Conservation (phyloP, 1,140 invertebrate species). For the Ceratina australensis region DNA sequence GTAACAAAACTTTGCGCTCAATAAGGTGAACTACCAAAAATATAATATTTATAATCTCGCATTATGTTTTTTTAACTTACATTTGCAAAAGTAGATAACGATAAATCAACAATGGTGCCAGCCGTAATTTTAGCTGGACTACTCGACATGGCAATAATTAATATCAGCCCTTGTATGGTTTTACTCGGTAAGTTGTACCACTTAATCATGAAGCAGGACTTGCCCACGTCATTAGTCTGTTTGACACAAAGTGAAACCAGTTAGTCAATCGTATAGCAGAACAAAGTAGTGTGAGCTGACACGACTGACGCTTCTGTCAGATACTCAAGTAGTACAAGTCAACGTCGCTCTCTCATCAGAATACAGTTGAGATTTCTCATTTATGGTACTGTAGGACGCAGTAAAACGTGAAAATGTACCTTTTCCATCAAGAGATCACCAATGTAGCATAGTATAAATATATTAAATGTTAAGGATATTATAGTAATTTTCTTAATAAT, state of each 20-base stretch:
- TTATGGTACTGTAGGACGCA: background rate
- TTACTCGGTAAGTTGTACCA: conserved; percentile 49
- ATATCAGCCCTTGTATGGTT: conserved; percentile 15
- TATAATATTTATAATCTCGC: too few relatives aligned
- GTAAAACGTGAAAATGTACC: conserved; percentile 44
- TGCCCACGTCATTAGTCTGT: too few relatives aligned
- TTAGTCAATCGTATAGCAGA: conserved; percentile 8
- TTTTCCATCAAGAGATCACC: conserved; percentile 63
- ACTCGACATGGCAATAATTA: conserved; percentile 54
- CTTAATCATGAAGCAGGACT: conserved; percentile 26
- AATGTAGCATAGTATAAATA: conserved; percentile 66
- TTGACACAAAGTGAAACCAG: background rate
- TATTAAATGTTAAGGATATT: conserved; percentile 63
- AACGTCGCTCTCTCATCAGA: too few relatives aligned
- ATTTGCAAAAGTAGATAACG: conserved; percentile 38
- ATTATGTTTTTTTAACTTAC: too few relatives aligned
- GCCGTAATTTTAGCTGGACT: conserved; percentile 53
- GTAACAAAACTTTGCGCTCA: too few relatives aligned
- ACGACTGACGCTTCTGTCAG: too few relatives aligned
- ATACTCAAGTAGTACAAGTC: too few relatives aligned
- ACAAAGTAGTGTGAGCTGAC: too few relatives aligned
- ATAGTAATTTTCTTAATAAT: too few relatives aligned
- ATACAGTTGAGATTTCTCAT: too few relatives aligned
- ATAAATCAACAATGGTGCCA: conserved; percentile 53
- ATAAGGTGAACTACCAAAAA: too few relatives aligned